These are phyloP conservation scores for Aplysina aerophoba DNA, from an alignment of 37 sponge, comb jelly and placozoan genomes.

Conservation along the genomic window DNA sequence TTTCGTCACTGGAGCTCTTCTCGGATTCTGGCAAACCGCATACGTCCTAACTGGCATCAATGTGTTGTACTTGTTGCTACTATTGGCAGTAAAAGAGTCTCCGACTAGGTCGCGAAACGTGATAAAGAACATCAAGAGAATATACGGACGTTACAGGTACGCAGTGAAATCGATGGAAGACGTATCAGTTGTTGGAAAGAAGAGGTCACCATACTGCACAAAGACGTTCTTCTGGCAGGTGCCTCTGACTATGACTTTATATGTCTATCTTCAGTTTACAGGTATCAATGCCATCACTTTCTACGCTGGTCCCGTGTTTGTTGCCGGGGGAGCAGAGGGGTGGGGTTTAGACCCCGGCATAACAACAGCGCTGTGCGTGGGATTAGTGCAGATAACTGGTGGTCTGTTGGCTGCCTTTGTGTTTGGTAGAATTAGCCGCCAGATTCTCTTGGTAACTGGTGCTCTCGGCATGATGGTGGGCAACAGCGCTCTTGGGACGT, in stretches of 20 bases:
- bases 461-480: conserved; percentile 10
- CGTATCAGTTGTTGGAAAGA: too few relatives aligned
- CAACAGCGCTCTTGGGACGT: background rate
- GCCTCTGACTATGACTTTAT: background rate
- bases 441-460: background rate
- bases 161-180: background rate
- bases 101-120: background rate
- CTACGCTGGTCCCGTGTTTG: conserved; percentile 7
- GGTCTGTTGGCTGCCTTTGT: background rate
- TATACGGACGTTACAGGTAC: background rate
- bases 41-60: background rate
- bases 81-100: conserved; percentile 2
- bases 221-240: background rate
- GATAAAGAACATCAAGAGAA: background rate
- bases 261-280: background rate
- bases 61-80: background rate
- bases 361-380: background rate
- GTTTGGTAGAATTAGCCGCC: background rate
- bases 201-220: too few relatives aligned
- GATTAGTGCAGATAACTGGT: background rate
- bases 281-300: conserved; percentile 16
- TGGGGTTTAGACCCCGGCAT: too few relatives aligned
- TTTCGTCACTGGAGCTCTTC: conserved; percentile 9
- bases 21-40: background rate
- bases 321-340: too few relatives aligned